Evolutionary conservation across 2,888 invertebrate species (phyloP).

Genomic region (Plebejus anna): DNA sequence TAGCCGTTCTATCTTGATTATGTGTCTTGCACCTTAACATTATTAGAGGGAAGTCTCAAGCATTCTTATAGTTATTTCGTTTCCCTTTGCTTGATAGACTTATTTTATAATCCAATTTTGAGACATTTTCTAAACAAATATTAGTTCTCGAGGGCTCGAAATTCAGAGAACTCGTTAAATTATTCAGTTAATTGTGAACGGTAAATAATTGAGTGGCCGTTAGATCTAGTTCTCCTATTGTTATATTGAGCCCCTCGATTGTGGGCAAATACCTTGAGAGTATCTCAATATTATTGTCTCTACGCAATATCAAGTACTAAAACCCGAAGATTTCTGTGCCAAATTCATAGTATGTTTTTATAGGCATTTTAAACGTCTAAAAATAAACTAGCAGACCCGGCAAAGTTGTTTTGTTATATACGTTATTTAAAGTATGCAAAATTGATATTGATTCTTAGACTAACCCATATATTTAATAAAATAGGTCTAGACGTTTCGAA

Average conservation of each 20-base stretch:
- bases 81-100: background rate
- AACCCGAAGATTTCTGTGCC: background rate
- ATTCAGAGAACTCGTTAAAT: background rate
- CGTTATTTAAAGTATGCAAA: no score
- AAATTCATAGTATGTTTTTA: no score
- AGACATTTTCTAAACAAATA: background rate
- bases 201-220: background rate
- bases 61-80: background rate
- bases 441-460: no score
- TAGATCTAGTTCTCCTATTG: background rate
- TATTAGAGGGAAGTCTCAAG: no score
- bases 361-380: no score
- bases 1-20: no score
- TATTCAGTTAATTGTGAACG: slow-evolving; percentile 12
- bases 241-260: background rate
- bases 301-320: background rate
- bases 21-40: no score
- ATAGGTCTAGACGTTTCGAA: no score
- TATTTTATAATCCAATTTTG: background rate
- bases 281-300: background rate
- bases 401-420: background rate
- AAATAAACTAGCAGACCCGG: no score
- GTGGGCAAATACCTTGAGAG: background rate
- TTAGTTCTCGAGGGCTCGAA: background rate
- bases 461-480: no score